Evolutionary conservation across 2,797 vertebrate species (phyloP).

Genomic region (Myripristis jacobus): DNA sequence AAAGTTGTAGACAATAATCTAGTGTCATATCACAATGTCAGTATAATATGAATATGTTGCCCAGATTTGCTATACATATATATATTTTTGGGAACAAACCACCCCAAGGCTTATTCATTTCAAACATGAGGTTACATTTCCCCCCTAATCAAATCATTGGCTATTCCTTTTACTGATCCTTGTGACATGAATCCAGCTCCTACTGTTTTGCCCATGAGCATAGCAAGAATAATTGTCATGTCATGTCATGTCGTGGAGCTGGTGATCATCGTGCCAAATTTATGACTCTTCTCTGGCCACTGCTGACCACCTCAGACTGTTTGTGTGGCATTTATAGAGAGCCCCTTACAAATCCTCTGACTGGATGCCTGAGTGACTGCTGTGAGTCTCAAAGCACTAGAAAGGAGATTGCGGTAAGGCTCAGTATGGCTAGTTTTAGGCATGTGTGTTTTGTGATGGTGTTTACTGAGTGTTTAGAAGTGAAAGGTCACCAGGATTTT

Average conservation of each 20-base stretch:
- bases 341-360: not conserved
- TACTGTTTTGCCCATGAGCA: too few species aligned
- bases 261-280: too few species aligned
- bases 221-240: too few species aligned
- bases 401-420: not conserved
- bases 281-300: not conserved
- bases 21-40: too few species aligned
- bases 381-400: not conserved
- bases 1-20: too few species aligned
- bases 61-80: too few species aligned
- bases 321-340: conserved; percentile 18
- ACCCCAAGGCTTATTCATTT: conserved; percentile 1
- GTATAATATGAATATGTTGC: too few species aligned
- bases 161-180: not conserved
- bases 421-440: not conserved
- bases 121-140: not conserved
- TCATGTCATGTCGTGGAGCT: too few species aligned
- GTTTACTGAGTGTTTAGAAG: not conserved
- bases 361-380: not conserved
- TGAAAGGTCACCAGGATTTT: not conserved
- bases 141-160: not conserved
- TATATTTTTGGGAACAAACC: not conserved
- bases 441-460: not conserved
- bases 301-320: not conserved
- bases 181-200: too few species aligned